phyloP scores from a whole-genome alignment of 2,113 vertebrate genomes.

The Tonatia bakeri region DNA sequence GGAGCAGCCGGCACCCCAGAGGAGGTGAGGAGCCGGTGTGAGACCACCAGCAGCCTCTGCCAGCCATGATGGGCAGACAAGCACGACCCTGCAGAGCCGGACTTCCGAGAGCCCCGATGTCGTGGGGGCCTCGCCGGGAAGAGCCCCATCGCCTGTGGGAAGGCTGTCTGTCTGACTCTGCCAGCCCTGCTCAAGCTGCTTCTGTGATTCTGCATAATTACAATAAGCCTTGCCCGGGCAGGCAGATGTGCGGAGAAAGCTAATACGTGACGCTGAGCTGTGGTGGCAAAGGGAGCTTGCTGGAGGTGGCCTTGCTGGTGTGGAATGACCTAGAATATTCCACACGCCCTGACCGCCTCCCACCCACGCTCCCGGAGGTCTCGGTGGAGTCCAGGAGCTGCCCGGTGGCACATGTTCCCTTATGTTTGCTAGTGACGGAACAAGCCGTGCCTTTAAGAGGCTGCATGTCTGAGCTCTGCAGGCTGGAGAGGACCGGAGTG shows the following conservation, averaged over 20 bases:
- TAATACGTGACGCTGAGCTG: conserved; percentile 34
- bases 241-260: conserved; percentile 65
- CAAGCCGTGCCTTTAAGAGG: too few species aligned
- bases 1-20: neutral
- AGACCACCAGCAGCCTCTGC: neutral
- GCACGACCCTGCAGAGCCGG: neutral
- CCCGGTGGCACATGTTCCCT: too few species aligned
- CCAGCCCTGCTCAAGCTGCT: conserved; percentile 15
- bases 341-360: neutral
- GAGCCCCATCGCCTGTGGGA: neutral
- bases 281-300: neutral
- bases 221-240: conserved; percentile 40
- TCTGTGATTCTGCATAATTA: conserved; percentile 52
- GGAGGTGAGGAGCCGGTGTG: neutral
- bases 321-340: neutral
- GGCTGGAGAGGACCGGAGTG: neutral
- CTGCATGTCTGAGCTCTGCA: too few species aligned
- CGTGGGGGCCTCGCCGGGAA: neutral
- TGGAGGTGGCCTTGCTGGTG: neutral
- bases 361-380: too few species aligned
- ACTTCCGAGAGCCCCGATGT: neutral
- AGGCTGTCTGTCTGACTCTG: conserved; percentile 18
- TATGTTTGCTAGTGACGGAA: too few species aligned
- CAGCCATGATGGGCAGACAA: neutral
- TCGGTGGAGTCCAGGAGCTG: too few species aligned